Percentiles rank a stretch among this genome's conserved stretches.
Conservation (phyloP, 2,797 vertebrate species). For the Acomys russatus region DNA sequence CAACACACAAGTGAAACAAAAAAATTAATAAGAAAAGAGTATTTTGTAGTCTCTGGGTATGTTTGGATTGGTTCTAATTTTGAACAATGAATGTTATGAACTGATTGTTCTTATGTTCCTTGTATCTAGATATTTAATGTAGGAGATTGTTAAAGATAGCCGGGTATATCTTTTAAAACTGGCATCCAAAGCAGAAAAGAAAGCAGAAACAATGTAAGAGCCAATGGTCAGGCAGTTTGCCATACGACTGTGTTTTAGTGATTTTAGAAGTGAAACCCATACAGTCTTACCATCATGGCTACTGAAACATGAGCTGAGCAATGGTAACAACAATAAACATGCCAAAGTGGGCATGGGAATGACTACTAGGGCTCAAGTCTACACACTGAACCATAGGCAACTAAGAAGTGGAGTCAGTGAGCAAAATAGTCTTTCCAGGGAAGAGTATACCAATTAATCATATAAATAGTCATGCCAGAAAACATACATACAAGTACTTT, state of each 20-base stretch:
- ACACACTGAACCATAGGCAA: neutral
- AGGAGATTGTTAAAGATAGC: neutral
- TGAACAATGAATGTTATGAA: neutral
- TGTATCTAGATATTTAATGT: neutral
- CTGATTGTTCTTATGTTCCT: neutral
- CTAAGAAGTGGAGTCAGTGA: neutral
- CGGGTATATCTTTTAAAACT: neutral
- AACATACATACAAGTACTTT: neutral
- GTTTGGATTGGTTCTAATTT: neutral
- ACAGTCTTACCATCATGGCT: neutral
- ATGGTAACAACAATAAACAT: neutral
- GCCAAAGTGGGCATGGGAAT: neutral
- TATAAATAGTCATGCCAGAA: neutral
- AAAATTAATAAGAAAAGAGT: neutral
- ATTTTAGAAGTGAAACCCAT: neutral
- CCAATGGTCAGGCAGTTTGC: neutral
- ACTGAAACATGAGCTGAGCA: neutral
- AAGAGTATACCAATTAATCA: neutral
- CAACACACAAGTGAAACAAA: neutral
- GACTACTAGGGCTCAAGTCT: neutral
- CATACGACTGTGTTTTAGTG: neutral
- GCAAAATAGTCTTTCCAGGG: neutral
- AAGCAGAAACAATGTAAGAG: neutral
- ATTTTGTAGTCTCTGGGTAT: neutral
- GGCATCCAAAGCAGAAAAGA: neutral